Percentiles rank a stretch among this genome's conserved stretches.
Conservation (phyloP, 2,113 vertebrate species). For the Fregetta grallaria region DNA sequence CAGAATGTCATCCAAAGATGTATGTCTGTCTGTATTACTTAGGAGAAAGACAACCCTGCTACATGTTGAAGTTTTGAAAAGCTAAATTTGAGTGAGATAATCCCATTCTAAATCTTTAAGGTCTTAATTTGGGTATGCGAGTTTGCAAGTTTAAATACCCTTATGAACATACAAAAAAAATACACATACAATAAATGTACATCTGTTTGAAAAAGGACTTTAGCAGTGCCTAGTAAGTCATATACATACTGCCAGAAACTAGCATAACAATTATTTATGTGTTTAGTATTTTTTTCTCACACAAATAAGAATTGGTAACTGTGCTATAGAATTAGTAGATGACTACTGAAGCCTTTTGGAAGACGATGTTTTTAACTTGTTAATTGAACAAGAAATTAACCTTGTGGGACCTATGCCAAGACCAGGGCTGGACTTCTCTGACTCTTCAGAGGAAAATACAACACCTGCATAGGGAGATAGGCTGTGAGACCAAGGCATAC, state of each 20-base stretch:
- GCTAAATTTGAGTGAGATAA: neutral
- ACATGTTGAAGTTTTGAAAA: neutral
- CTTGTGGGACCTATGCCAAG: neutral
- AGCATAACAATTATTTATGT: neutral
- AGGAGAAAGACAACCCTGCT: neutral
- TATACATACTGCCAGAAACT: neutral
- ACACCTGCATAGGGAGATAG: neutral
- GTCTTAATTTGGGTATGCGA: neutral
- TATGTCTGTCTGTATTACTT: neutral
- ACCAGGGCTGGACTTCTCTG: neutral
- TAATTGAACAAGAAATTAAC: neutral
- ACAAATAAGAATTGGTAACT: neutral
- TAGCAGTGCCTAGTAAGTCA: neutral
- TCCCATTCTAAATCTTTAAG: neutral
- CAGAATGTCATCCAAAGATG: neutral
- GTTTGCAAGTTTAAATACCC: neutral
- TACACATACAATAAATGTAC: neutral
- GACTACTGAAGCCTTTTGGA: neutral
- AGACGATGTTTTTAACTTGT: neutral
- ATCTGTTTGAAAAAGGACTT: neutral
- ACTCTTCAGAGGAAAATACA: neutral
- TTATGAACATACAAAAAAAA: neutral
- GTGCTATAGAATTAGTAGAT: neutral
- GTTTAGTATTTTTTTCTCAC: neutral
- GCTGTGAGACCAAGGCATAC: neutral